These are phyloP conservation scores for Gymnobelideus leadbeateri DNA, from an alignment of 2,113 vertebrate genomes.

Conservation along the genomic window DNA sequence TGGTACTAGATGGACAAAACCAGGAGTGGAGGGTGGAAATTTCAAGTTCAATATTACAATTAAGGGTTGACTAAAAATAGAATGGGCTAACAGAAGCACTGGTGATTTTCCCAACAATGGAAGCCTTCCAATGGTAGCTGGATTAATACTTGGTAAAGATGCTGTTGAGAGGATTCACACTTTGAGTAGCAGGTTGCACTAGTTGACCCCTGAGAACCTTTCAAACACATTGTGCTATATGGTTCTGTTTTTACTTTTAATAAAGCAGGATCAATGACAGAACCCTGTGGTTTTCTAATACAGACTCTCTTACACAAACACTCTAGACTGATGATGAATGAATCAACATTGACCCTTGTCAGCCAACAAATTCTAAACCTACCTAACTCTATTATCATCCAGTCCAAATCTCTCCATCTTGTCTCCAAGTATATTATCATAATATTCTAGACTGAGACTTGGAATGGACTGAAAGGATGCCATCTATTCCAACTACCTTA, in stretches of 20 bases:
- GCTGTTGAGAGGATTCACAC: neutral
- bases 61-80: neutral
- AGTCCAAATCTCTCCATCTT: neutral
- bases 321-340: neutral
- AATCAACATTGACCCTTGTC: neutral
- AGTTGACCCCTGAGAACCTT: neutral
- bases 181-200: neutral
- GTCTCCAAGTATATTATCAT: neutral
- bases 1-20: neutral
- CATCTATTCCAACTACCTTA: neutral
- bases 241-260: too few species aligned
- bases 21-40: neutral
- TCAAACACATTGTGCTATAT: too few species aligned
- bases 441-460: neutral
- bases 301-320: neutral
- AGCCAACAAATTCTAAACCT: neutral
- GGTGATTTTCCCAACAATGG: neutral
- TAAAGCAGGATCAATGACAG: neutral
- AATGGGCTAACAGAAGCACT: neutral
- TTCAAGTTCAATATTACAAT: neutral
- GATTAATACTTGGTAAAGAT: neutral
- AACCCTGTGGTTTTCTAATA: neutral
- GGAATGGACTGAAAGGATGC: neutral
- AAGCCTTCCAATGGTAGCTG: neutral
- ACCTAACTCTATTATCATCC: neutral